Conservation (phyloP, 2,888 invertebrate species). For the Heteromurus nitidus region DNA sequence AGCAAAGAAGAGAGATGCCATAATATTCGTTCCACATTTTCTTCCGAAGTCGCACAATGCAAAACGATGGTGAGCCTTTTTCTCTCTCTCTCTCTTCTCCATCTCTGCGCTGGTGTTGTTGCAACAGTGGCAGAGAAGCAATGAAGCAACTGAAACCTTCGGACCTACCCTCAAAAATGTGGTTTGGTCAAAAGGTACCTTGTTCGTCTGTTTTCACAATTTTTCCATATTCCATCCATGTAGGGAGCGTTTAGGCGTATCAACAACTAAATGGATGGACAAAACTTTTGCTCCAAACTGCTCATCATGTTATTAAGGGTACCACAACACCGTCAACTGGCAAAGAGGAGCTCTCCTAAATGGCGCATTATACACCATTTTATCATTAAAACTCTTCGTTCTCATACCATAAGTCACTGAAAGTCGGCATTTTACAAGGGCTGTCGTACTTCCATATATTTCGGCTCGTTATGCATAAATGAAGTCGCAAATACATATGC, state of each 20-base stretch:
- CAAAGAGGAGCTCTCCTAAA: constrained; percentile 2
- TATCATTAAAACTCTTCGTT: constrained; percentile 34
- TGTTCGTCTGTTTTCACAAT: constrained; percentile 45
- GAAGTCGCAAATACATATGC: too few relatives aligned
- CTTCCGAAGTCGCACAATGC: constrained; percentile 46
- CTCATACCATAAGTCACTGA: too few relatives aligned
- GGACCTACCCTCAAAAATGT: constrained; percentile 56
- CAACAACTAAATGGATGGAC: not conserved
- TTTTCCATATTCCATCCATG: too few relatives aligned
- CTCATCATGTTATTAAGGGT: constrained; percentile 50
- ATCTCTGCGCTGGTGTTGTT: constrained; percentile 15
- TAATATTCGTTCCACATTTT: constrained; percentile 42
- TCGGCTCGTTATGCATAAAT: too few relatives aligned
- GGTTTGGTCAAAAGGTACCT: constrained; percentile 31
- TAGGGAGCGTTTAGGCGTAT: not conserved
- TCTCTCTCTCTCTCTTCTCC: constrained; percentile 9
- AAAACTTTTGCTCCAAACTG: constrained; percentile 26
- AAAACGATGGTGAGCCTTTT: constrained; percentile 48
- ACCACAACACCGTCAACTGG: too few relatives aligned
- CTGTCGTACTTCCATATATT: too few relatives aligned
- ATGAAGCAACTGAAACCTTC: constrained; percentile 37
- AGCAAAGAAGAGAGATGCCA: constrained; percentile 13
- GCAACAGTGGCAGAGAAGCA: constrained; percentile 53
- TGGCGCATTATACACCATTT: constrained; percentile 44
- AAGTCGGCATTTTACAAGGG: too few relatives aligned